Evolutionary conservation across 1,140 invertebrate species (phyloP).

Genomic region (Trichogramma pretiosum): DNA sequence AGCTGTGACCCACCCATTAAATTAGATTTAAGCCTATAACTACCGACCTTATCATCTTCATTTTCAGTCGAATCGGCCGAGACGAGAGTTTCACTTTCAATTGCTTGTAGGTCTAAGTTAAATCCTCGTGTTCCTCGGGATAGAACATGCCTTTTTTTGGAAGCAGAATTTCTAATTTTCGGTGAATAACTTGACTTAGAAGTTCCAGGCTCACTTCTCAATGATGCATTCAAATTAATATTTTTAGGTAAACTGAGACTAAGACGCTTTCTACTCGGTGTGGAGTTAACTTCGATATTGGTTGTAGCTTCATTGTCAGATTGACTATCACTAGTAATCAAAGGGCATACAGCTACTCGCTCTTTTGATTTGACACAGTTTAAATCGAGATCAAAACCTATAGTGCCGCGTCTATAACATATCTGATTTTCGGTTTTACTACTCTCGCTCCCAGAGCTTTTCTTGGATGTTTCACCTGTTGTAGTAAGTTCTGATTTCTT

Average conservation of each 20-base stretch:
- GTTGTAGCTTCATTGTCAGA: not conserved
- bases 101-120: not conserved
- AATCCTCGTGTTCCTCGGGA: not conserved
- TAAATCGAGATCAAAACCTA: not conserved
- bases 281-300: not conserved
- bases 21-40: no score
- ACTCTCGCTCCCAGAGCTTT: no score
- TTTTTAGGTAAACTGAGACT: slow-evolving; percentile 6
- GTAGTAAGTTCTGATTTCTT: not conserved
- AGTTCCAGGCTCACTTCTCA: not conserved
- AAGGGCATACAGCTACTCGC: no score
- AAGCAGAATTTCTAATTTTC: not conserved
- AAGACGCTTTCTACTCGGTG: slow-evolving; percentile 3
- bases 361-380: not conserved
- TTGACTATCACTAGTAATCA: slow-evolving; percentile 9
- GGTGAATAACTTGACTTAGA: not conserved
- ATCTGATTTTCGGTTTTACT: not conserved
- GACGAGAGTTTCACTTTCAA: slow-evolving; percentile 1
- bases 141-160: not conserved
- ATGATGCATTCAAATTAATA: slow-evolving; percentile 6
- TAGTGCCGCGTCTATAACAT: not conserved
- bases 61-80: not conserved
- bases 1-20: not conserved
- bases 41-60: no score
- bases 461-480: no score